Base-by-base conservation (phyloP, 2,797 vertebrate species). In the Geotrypetes seraphini region DNA sequence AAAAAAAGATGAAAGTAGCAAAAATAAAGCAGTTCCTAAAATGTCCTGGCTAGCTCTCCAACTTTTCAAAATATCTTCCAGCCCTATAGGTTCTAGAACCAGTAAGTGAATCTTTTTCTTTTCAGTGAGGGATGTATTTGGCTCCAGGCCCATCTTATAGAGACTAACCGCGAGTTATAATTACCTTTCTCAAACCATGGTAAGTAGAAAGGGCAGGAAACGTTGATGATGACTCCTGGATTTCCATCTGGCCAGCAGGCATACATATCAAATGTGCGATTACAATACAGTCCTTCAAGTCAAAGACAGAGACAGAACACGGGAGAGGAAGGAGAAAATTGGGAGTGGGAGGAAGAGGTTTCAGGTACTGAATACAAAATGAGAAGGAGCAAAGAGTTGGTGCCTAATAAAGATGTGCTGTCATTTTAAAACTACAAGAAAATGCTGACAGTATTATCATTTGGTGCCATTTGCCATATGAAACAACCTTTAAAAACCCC, bases 191-290 rank as follows among this genome's bases (percentile, higher is more conserved):
- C 64, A 47, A 87, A 71, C 90, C 90, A 94, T 17, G 90, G 90
- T 53, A 94, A 59, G 49, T 90, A 94, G 75, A 78, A 87, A 9
- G 90, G 90, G 48, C 90, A 92, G 42, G 89, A 85, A 13, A 94
- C 62, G 1, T 89, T 91, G 51, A 88, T 73, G 0, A 60, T 36
- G 3, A 74, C 67, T 39, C 86, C 87, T 0, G 88, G 85, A 13
- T 50, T 66, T 22, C 88, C 89, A 6, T 92, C 90, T 0, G 89
- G 87, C 89, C 90, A 92, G 59, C 90, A 94, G 39, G 79, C 89
- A 0, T 91, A 94, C 62, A 84, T 78, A 63, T 94, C 89, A 19
- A 92, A 94, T 0, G 85, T 90, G 42, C 88, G 74, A 58, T 92
- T 92, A 52, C 90, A 94, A 53, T 72, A 66, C 3, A 71, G 38